Evolutionary conservation across 1,140 invertebrate genomes (phyloP), one percentile per base, ranked within the genome.

Genomic region (Rhyacophila brunnea): DNA sequence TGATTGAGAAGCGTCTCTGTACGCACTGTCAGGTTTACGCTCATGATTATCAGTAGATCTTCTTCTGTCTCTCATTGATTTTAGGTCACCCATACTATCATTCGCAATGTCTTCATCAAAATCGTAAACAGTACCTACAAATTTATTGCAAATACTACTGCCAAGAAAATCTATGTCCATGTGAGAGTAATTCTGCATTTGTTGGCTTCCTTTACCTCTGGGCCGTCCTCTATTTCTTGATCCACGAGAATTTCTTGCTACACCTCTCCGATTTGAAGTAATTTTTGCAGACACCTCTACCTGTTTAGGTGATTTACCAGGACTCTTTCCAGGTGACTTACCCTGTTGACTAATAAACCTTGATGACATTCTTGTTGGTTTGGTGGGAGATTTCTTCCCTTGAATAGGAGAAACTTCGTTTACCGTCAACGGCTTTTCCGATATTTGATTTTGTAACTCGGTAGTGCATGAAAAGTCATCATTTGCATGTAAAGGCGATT

Each of bases 61-160:
- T 57, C 91, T 79, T 19, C 89, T 81, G 66, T 94, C 91, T 13
- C 91, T 75, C 80, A 93, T 84, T 9, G 89, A 87, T 67, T 90
- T 83, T 1, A 93, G 70, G 74, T 93, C 89, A 57, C 89, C 87
- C 51, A 92, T 86, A 64, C 81, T 85, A 20, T 88, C 84, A 55
- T 87, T 88, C 6, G 84, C 84, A 6, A 88, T 84, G 64, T 93
- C 91, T 64, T 93, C 91, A 60, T 93, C 88, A 55, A 90, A 91
- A 70, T 93, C 89, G 62, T 93, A 95, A 1, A 93, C 91, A 1
- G 91, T 93, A 1, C 92, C 91, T 2, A 87, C 85, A 18, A 94
- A 77, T 72, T 91, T 91, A 67, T 85, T 89, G 50, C 87, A 85
- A 38, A 88, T 88, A 77, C 64, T 80, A 67, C 73, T 77, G 67